Base-by-base conservation (phyloP, 2,888 invertebrate species). In the Subacronicta megacephala region DNA sequence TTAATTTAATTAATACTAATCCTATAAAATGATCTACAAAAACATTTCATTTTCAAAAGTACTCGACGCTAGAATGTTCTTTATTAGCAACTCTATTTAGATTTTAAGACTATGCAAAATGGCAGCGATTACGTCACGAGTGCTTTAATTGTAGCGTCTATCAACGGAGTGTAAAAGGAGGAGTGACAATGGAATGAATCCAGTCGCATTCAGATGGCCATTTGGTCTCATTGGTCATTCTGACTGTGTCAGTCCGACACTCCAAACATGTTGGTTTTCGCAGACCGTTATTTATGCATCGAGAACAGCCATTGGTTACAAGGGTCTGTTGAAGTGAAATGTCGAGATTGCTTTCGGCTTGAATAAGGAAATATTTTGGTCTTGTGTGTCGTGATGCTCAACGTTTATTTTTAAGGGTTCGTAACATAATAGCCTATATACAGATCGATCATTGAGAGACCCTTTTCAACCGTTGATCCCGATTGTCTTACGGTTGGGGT, bases 181-280 rank as follows among this genome's bases (percentile, higher is more conserved):
- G 33, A 55, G 50, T 23, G 46, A 59, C 59, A 53, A 46, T 47
- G 33, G 29, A 61, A 59, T 47, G 50, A 65, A 63, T 53, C 69
- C 23, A 50, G 52, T 41, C 46, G 35, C 51, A 49, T 57, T 57
- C 50, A 57, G 46, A 41, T n/a, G 16, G 16, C 57, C 47, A 46
- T 68, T 69, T 62, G 37, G 36, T 69, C 70, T 57, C 63, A 73
- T 69, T 68, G 40, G 40, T 52, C 36, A 69, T 73, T 70, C 64
- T 18, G 59, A 69, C 55, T 69, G 64, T 56, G 68, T 62, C 50
- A 63, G 38, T 16, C 23, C 2, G 29, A 20, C 10, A 31, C 23
- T 9, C 42, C 43, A 58, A 52, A 73, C 58, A 58, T 58, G 53
- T 55, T 58, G 64, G 54, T 69, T 62, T 73, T 59, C 74, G 69